Evolutionary conservation across 2,113 vertebrate genomes (phyloP).

Genomic region (Passer montanus): DNA sequence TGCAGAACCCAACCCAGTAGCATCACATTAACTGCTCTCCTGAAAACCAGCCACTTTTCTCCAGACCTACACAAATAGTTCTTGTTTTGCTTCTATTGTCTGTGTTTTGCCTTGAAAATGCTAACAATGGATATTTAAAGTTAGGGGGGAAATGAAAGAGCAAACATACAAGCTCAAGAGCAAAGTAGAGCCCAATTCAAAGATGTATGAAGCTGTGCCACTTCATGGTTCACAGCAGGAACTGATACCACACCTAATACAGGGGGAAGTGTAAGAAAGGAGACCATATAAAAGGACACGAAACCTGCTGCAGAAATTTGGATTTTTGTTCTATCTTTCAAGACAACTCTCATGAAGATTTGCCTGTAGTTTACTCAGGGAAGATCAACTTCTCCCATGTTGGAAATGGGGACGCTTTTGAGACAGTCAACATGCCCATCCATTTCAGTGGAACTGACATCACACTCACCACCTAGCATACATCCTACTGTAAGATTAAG

Average conservation of each 20-base stretch:
- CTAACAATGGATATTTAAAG: background rate
- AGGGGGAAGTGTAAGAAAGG: background rate
- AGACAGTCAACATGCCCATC: background rate
- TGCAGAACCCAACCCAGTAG: background rate
- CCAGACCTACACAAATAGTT: background rate
- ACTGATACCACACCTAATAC: background rate
- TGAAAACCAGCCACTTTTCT: background rate
- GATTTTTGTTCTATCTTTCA: background rate
- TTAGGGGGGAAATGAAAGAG: background rate
- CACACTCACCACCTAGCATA: background rate
- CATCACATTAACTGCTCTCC: background rate
- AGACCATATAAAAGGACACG: background rate
- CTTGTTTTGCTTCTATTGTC: background rate
- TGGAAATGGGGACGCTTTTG: background rate
- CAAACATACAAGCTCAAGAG: background rate
- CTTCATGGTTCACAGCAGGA: background rate
- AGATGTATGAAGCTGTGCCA: background rate
- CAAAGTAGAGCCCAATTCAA: background rate
- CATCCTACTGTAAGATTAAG: background rate
- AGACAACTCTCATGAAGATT: background rate
- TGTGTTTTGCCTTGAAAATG: slow-evolving; percentile 10
- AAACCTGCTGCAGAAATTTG: background rate
- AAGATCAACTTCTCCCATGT: background rate
- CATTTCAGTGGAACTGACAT: background rate
- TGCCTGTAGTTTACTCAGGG: background rate